Conservation (phyloP, 2,113 vertebrate species). For the Alectura lathami region DNA sequence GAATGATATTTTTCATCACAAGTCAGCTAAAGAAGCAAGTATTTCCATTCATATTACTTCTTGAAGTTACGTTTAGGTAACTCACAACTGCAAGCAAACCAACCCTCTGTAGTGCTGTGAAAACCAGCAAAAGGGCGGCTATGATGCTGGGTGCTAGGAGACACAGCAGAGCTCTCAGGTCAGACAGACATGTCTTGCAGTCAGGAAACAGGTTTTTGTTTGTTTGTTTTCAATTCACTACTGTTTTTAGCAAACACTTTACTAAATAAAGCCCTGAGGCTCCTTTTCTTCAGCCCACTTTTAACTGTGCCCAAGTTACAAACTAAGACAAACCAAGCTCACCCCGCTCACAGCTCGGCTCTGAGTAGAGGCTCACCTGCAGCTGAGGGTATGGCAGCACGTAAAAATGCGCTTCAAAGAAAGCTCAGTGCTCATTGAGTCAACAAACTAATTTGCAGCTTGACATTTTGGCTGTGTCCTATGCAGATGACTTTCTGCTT, state of each 20-base stretch:
- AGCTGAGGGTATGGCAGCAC: background rate
- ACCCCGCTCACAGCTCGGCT: background rate
- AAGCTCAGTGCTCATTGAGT: background rate
- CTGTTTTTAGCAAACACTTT: background rate
- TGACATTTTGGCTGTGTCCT: slow-evolving; percentile 45
- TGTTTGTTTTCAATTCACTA: background rate
- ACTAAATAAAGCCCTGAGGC: background rate
- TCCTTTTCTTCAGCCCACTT: background rate
- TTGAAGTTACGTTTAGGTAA: slow-evolving; percentile 23
- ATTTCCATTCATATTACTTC: slow-evolving; percentile 30
- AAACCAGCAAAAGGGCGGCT: background rate
- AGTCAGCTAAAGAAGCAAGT: background rate
- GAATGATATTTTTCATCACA: background rate
- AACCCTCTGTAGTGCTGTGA: background rate
- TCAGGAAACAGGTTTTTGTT: background rate
- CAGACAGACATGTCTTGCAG: background rate
- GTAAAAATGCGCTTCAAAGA: background rate
- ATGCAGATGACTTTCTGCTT: slow-evolving; percentile 25
- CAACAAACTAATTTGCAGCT: slow-evolving; percentile 60
- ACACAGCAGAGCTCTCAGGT: background rate
- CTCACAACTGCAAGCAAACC: background rate
- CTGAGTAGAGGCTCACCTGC: background rate
- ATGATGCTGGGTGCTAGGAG: background rate
- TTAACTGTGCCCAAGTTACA: background rate
- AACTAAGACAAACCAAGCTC: slow-evolving; percentile 18